These are phyloP conservation scores for Vanessa atalanta DNA, from an alignment of 1,140 invertebrate genomes.

Conservation along the genomic window DNA sequence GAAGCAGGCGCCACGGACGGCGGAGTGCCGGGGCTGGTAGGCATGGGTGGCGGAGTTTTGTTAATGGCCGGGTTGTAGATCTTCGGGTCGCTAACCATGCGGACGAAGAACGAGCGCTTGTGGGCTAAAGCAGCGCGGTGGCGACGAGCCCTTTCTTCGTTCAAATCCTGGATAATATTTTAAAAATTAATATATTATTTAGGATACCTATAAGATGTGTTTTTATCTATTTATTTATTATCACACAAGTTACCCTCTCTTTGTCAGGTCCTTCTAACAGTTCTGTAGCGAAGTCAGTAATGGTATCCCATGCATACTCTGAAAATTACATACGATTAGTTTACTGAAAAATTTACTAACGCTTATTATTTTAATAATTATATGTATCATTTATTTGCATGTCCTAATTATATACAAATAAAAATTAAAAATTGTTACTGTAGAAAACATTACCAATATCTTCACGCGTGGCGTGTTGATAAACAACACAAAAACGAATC, in stretches of 20 bases:
- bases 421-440: no score
- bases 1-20: slow-evolving; percentile 68
- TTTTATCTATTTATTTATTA: no score
- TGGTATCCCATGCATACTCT: slow-evolving; percentile 95
- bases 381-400: neutral
- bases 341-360: neutral
- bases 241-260: slow-evolving; percentile 69
- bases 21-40: slow-evolving; percentile 85
- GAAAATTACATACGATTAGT: slow-evolving; percentile 46
- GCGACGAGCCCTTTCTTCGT: slow-evolving; percentile 67
- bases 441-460: slow-evolving; percentile 87
- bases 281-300: slow-evolving; percentile 91
- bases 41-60: slow-evolving; percentile 83
- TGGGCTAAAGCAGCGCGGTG: slow-evolving; percentile 88
- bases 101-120: slow-evolving; percentile 96
- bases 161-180: slow-evolving; percentile 58
- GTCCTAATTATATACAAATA: no score
- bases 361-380: neutral
- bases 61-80: slow-evolving; percentile 95
- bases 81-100: slow-evolving; percentile 98
- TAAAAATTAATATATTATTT: neutral
- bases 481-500: slow-evolving; percentile 97
- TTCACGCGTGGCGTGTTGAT: slow-evolving; percentile 92
- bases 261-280: slow-evolving; percentile 86
- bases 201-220: no score